Conservation (phyloP, 2,797 vertebrate genomes). For the Huso huso region DNA sequence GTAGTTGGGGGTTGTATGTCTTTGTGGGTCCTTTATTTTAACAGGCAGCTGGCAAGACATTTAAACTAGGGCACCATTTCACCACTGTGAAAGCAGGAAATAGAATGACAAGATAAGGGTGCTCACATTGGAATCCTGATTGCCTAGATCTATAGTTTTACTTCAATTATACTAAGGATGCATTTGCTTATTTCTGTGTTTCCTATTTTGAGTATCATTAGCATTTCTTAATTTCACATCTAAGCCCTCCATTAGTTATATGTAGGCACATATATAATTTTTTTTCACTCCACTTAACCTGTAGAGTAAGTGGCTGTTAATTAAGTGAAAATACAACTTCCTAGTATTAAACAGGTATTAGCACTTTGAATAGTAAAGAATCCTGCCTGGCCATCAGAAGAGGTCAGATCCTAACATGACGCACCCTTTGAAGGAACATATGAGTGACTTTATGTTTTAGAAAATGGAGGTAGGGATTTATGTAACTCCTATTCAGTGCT, state of each 20-base stretch:
- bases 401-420: conserved; percentile 63
- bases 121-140: conserved; percentile 53
- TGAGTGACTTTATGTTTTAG: conserved; percentile 47
- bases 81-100: conserved; percentile 32
- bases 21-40: conserved; percentile 5
- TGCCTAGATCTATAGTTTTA: too few species aligned
- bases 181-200: neutral
- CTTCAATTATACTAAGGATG: neutral
- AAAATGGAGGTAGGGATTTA: conserved; percentile 56
- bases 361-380: too few species aligned
- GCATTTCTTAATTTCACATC: neutral
- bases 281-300: conserved; percentile 18
- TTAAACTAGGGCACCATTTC: conserved; percentile 45
- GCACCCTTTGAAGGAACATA: conserved; percentile 72
- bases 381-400: conserved; percentile 37
- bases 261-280: conserved; percentile 12
- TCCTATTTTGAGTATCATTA: neutral
- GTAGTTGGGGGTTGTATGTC: conserved; percentile 1
- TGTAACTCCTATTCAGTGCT: conserved; percentile 63
- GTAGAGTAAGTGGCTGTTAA: conserved; percentile 63
- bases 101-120: conserved; percentile 42
- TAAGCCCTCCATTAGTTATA: conserved; percentile 8
- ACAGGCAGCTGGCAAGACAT: conserved; percentile 46
- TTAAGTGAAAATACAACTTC: conserved; percentile 53
- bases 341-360: too few species aligned